Evolutionary conservation across 1,140 invertebrate species (phyloP), one percentile per base, ranked within the genome.

Genomic region (Pseudobourletiella spinata): DNA sequence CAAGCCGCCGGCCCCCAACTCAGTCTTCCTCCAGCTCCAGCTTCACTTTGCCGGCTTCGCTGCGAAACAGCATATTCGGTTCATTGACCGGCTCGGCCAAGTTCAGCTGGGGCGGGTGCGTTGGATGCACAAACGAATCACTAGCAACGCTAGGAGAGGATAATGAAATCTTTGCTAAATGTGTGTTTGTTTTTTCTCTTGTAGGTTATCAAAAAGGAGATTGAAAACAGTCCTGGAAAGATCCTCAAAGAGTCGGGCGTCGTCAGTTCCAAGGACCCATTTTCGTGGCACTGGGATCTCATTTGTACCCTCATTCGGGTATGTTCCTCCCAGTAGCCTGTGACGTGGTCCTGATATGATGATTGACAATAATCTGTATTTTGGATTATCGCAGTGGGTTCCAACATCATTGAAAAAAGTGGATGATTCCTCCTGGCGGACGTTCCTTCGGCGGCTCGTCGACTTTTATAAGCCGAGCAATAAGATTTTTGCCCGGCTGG

Each of bases 381-480:
- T n/a, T n/a, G n/a, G n/a, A n/a, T n/a, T n/a, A n/a, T n/a, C n/a
- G n/a, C 70, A 81, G 78, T 80, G 77, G 74, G 77, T 79, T 48
- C 74, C 76, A 70, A 76, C 77, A 24, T 74, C 73, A 54, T 68
- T 82, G 26, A 77, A 80, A 67, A 52, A 25, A 65, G 74, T 86
- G n/a, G 79, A 84, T 51, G 88, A 95, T 72, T 84, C 85, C 35
- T 83, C 83, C 58, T 82, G 88, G 72, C 83, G 82, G 50, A 74
- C 81, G n/a, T 95, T 95, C 76, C 78, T 92, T 1, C 84, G 86
- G 62, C 82, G 86, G 30, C 78, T 98, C 2, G 78, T 94, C 1
- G 84, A 87, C 63, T 96, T 92, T 74, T 89, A 86, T 72, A 88
- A 87, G 73, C 93, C 93, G 0, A 88, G 86, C 18, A 89, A 92